Conservation (phyloP, 2,888 invertebrate genomes). For the Uloborus plumipes region DNA sequence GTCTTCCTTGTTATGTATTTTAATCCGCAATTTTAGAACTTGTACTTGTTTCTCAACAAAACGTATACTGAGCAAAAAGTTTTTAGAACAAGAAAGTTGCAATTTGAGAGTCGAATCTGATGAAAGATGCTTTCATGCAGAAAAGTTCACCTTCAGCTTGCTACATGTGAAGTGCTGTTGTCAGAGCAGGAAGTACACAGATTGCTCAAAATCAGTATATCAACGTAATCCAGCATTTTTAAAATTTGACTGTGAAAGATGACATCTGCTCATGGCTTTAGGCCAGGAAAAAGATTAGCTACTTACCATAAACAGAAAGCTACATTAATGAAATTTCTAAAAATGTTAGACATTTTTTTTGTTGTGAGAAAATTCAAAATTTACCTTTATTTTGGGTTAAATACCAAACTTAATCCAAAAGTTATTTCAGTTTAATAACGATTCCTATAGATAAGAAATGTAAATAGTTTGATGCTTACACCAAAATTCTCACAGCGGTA, state of each 20-base stretch:
- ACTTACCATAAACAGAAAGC: constrained; percentile 9
- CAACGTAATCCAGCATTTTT: constrained; percentile 30
- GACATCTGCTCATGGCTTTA: constrained; percentile 12
- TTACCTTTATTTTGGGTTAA: neutral
- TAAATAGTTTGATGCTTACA: too few species aligned
- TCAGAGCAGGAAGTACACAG: constrained; percentile 26
- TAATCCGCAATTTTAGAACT: constrained; percentile 1
- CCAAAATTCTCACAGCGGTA: too few species aligned
- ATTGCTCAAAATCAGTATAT: constrained; percentile 40
- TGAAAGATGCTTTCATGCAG: constrained; percentile 37
- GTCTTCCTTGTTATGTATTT: constrained; percentile 49
- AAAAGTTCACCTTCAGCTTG: constrained; percentile 39
- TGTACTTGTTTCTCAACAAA: too few species aligned
- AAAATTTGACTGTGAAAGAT: constrained; percentile 37
- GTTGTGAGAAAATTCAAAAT: neutral
- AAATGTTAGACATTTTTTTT: neutral
- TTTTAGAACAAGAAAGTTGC: constrained; percentile 23
- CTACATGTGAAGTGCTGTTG: constrained; percentile 28
- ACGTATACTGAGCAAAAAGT: constrained; percentile 24
- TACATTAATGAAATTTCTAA: neutral
- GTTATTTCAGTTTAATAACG: too few species aligned
- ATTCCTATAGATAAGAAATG: too few species aligned
- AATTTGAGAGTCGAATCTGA: constrained; percentile 31
- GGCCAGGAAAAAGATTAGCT: neutral
- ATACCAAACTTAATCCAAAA: too few species aligned